Evolutionary conservation across 2,888 invertebrate species (phyloP).

Genomic region (Galeopsomyia nigrocyanea): DNA sequence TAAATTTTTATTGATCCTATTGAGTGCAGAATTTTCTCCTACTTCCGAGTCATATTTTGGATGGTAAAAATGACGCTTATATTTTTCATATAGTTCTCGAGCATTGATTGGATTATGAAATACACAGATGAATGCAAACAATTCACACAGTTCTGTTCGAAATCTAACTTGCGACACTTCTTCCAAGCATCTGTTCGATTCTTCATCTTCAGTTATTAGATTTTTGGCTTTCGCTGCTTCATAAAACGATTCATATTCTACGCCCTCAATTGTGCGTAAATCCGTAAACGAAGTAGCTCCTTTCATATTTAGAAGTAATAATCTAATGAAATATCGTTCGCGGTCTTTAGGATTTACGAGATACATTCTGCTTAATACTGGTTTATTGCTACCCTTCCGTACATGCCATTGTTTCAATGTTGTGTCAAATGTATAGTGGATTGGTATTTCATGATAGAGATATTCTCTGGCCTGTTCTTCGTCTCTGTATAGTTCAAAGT

Average conservation of each 20-base stretch:
- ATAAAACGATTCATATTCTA: slow-evolving; percentile 26
- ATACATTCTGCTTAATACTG: too few species aligned
- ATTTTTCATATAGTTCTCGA: slow-evolving; percentile 27
- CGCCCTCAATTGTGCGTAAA: slow-evolving; percentile 9
- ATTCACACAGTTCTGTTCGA: too few species aligned
- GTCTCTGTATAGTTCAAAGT: slow-evolving; percentile 21
- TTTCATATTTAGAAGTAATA: slow-evolving; percentile 38
- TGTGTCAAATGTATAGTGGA: slow-evolving; percentile 33
- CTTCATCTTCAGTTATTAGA: too few species aligned
- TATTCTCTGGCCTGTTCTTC: too few species aligned
- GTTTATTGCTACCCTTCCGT: too few species aligned
- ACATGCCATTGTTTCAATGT: slow-evolving; percentile 23
- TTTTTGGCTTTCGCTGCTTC: too few species aligned
- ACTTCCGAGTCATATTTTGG: slow-evolving; percentile 15
- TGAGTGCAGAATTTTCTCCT: slow-evolving; percentile 1
- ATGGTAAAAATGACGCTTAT: slow-evolving; percentile 32
- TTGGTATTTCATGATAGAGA: too few species aligned
- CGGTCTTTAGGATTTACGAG: slow-evolving; percentile 39
- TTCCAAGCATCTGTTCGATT: too few species aligned
- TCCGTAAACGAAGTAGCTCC: slow-evolving; percentile 23
- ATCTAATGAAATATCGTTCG: slow-evolving; percentile 39
- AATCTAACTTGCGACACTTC: too few species aligned
- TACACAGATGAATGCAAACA: too few species aligned
- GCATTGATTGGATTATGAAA: too few species aligned
- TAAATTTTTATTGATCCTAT: neutral